A percentile compares a stretch with the other conserved stretches of the same genome.
Evolutionary conservation across 2,888 invertebrate genomes (phyloP).

Genomic region (Drosophila limbata): DNA sequence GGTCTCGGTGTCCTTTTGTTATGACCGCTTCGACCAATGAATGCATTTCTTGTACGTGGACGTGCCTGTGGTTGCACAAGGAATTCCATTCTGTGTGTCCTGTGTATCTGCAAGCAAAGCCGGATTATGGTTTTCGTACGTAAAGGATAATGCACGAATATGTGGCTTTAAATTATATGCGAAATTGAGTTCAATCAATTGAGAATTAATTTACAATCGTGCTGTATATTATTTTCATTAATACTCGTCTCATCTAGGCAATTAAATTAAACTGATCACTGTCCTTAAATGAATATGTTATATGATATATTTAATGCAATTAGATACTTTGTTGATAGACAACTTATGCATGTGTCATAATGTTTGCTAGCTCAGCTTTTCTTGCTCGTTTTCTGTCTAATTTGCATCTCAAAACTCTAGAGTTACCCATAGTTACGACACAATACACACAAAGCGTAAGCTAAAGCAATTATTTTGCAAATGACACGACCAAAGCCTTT

Average conservation of each 20-base stretch:
- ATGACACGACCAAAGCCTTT: constrained; percentile 53
- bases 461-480: constrained; percentile 58
- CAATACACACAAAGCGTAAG: constrained; percentile 46
- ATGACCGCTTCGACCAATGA: constrained; percentile 52
- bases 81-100: constrained; percentile 22
- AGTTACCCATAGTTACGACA: constrained; percentile 25
- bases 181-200: constrained; percentile 46
- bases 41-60: constrained; percentile 52
- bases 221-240: constrained; percentile 1
- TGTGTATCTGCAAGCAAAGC: background rate
- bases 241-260: background rate
- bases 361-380: constrained; percentile 13
- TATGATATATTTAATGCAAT: background rate
- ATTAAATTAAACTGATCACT: constrained; percentile 4
- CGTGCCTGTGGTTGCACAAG: constrained; percentile 55
- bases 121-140: constrained; percentile 37
- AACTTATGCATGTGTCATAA: background rate
- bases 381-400: constrained; percentile 26
- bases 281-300: background rate
- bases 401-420: constrained; percentile 41
- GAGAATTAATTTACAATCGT: constrained; percentile 32
- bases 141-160: constrained; percentile 44
- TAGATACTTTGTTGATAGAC: background rate
- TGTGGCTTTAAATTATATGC: constrained; percentile 49
- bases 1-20: constrained; percentile 48